Evolutionary conservation across 2,888 invertebrate species (phyloP), one percentile per base, ranked within the genome.

Genomic region (Thereva nobilitata): DNA sequence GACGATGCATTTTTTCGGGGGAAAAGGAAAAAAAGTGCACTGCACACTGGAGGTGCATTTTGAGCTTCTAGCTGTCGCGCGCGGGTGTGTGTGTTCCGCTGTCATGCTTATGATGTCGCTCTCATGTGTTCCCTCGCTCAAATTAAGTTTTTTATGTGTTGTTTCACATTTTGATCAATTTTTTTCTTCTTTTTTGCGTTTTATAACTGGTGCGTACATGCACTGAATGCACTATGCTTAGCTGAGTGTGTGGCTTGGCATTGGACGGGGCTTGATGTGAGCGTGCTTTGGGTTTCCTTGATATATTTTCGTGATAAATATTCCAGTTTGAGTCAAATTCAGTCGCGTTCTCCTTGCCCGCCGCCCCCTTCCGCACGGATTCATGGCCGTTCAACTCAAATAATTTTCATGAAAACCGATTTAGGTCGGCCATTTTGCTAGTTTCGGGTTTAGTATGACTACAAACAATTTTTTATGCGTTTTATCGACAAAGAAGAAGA

Each of bases 241-340:
- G 23, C 53, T 23, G 23, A 37, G 61, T 61, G 61, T 50, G 42
- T n/a, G 23, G 61, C 5, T 50, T 61, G 61, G 61, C 61, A 61
- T 61, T 61, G 61, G 61, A 34, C 50, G 10, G 23, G 10, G 42
- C 50, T 61, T n/a, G 41, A 50, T 59, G 50, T 61, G 61, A 23
- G 23, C 23, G 23, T 35, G 6, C 57, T 61, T 50, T 61, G 50
- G 50, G 50, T 61, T 61, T 61, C 61, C 61, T 61, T 61, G 61
- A 61, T 61, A 61, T 61, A 61, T 61, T 61, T 59, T 61, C 61
- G 61, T 61, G 61, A 61, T 61, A 61, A 61, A 41, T 61, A 49
- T 61, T 61, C 61, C 61, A 61, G 50, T 61, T 61, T 61, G 42
- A 61, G 41, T 61, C 50, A 61, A 61, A 61, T 50, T 61, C 34